phyloP scores from a whole-genome alignment of 2,888 invertebrate species.

The Tricholauxania praeusta region DNA sequence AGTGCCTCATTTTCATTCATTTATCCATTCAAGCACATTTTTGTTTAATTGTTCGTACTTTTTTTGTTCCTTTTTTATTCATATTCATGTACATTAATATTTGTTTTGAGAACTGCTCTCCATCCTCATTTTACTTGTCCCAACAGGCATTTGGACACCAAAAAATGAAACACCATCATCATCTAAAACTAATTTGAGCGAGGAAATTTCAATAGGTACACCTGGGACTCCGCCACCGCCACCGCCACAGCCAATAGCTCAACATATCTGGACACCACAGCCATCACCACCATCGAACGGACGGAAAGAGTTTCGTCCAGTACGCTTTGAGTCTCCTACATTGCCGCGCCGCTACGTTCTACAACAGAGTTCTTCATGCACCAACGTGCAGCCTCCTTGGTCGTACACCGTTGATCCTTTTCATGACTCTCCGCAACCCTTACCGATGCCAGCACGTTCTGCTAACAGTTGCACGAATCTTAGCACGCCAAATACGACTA shows the following conservation, averaged over 20 bases:
- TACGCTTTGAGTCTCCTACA: conserved; percentile 79
- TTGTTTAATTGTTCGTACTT: not conserved
- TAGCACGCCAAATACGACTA: conserved; percentile 51
- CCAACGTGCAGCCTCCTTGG: conserved; percentile 53
- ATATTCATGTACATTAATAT: conserved; percentile 14
- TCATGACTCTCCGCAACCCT: conserved; percentile 52
- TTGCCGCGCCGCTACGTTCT: conserved; percentile 69
- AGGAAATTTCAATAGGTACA: conserved; percentile 33
- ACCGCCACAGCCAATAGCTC: conserved; percentile 70
- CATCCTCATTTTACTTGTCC: conserved; percentile 12
- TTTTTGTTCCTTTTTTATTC: conserved; percentile 29
- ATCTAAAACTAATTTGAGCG: conserved; percentile 56
- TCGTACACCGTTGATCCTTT: conserved; percentile 38
- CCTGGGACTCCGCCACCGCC: conserved; percentile 64
- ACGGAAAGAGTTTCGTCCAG: conserved; percentile 84
- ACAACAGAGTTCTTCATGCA: conserved; percentile 44
- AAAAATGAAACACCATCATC: conserved; percentile 62
- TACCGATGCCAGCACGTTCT: conserved; percentile 49
- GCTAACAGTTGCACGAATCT: conserved; percentile 52
- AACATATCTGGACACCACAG: conserved; percentile 83
- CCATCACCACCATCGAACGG: conserved; percentile 78
- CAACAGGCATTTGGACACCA: conserved; percentile 65
- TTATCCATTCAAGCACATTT: no score
- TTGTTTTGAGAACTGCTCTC: conserved; percentile 28
- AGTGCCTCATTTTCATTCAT: no score